Percentiles rank a stretch among this genome's conserved stretches.
Evolutionary conservation across 2,113 vertebrate genomes (phyloP).

Genomic region (Coturnix japonica): DNA sequence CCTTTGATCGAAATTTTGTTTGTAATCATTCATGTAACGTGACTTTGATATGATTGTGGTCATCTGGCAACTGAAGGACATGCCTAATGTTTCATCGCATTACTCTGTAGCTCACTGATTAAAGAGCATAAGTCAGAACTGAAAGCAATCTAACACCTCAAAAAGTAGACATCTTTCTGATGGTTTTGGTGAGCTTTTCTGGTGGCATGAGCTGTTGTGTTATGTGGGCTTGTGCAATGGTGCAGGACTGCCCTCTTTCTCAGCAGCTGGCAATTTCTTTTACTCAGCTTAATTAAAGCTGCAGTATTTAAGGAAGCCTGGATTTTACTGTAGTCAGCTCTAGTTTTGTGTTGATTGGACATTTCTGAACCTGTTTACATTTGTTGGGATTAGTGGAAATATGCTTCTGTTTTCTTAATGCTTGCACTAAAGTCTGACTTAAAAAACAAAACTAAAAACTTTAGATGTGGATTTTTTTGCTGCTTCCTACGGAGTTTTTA

Average conservation of each 20-base stretch:
- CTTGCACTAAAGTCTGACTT: neutral
- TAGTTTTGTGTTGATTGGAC: neutral
- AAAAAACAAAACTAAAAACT: neutral
- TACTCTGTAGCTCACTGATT: neutral
- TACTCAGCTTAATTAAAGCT: neutral
- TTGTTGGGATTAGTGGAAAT: neutral
- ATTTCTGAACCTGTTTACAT: neutral
- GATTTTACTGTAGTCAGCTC: neutral
- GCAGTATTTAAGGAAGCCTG: neutral
- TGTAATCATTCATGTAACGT: neutral
- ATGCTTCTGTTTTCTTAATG: neutral
- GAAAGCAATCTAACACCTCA: neutral
- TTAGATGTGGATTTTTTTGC: neutral
- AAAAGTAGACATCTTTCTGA: neutral
- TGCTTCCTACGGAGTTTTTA: neutral
- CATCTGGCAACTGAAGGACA: neutral
- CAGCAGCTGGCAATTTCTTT: neutral
- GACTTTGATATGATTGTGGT: neutral
- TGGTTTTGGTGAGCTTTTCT: neutral
- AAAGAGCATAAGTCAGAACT: neutral
- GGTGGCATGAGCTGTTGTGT: neutral
- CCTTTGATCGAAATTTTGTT: neutral
- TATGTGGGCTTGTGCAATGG: neutral
- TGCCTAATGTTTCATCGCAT: neutral
- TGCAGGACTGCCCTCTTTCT: neutral